Evolutionary conservation across 2,113 vertebrate species (phyloP).

Genomic region (Uria lomvia): DNA sequence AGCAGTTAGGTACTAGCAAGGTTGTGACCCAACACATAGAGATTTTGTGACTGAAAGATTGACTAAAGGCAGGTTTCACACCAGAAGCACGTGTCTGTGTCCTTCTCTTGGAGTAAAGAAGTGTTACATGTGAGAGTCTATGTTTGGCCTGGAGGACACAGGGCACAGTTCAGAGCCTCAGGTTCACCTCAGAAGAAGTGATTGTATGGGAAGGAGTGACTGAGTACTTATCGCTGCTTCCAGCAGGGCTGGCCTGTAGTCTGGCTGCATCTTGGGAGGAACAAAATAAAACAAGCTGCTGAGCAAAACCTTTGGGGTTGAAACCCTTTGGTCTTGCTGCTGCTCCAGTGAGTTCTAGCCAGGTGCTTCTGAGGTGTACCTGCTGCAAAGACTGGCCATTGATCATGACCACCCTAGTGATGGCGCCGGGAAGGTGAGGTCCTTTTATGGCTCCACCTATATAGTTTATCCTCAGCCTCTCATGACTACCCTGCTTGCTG

Average conservation of each 20-base stretch:
- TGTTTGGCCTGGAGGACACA: not conserved
- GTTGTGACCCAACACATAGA: not conserved
- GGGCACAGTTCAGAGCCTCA: not conserved
- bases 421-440: not conserved
- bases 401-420: not conserved
- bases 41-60: not conserved
- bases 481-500: not conserved
- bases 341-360: not conserved
- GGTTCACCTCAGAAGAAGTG: not conserved
- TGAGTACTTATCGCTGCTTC: not conserved
- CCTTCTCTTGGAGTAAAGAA: not conserved
- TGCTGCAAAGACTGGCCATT: not conserved
- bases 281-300: not conserved
- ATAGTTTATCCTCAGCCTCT: not conserved
- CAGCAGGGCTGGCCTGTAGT: not conserved
- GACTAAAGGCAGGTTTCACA: not conserved
- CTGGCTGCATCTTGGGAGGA: not conserved
- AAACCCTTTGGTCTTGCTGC: not conserved
- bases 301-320: not conserved
- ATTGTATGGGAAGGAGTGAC: not conserved
- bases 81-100: not conserved
- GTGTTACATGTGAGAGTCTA: fast-evolving
- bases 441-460: not conserved
- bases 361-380: not conserved
- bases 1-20: not conserved